Percentiles rank a stretch among this genome's conserved stretches.
phyloP scores from a whole-genome alignment of 2,113 vertebrate species.

The Protobothrops flavoviridis region DNA sequence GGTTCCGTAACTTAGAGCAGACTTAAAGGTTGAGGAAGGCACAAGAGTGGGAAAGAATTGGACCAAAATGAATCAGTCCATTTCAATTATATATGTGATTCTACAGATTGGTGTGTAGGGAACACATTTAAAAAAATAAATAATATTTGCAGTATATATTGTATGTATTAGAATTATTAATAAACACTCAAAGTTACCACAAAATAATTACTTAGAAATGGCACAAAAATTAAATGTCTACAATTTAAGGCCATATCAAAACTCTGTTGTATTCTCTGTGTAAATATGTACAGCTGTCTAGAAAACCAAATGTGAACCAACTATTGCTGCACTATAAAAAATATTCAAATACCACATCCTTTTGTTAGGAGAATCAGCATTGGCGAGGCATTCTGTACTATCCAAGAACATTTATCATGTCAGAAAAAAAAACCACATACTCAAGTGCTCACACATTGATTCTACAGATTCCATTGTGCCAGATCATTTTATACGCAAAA shows the following conservation, averaged over 20 bases:
- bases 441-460: constrained; percentile 62
- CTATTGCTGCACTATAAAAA: constrained; percentile 28
- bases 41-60: background rate
- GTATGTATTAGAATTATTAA: background rate
- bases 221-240: background rate
- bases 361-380: constrained; percentile 68
- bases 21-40: background rate
- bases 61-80: background rate
- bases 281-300: constrained; percentile 28
- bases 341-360: constrained; percentile 41
- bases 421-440: constrained; percentile 52
- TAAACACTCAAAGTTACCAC: background rate
- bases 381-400: constrained; percentile 59
- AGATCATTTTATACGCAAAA: constrained; percentile 75
- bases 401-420: constrained; percentile 76
- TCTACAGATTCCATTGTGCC: constrained; percentile 74
- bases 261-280: constrained; percentile 7
- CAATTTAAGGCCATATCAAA: background rate
- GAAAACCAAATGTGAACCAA: constrained; percentile 33
- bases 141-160: background rate
- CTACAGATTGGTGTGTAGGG: background rate
- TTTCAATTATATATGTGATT: background rate
- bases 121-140: background rate
- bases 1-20: background rate
- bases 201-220: background rate